These are phyloP conservation scores for Gambusia affinis DNA, from an alignment of 2,113 vertebrate species.

Conservation along the genomic window DNA sequence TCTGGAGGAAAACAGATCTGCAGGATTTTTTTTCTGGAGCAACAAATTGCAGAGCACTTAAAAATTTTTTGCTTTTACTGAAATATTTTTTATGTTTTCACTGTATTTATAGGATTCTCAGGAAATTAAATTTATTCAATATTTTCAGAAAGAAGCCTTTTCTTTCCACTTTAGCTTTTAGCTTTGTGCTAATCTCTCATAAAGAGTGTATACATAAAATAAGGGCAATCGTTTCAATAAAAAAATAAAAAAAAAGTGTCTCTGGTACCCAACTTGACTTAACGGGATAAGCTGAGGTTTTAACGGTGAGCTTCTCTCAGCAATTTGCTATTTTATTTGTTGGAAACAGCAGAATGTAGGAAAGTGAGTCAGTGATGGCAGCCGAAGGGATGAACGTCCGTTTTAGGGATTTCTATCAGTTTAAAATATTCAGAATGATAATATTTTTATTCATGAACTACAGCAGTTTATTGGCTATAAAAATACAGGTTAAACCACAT, in stretches of 20 bases:
- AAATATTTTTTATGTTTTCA: neutral
- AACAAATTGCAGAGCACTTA: neutral
- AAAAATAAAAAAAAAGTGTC: neutral
- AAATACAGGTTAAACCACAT: neutral
- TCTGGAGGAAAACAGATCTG: slow-evolving; percentile 4
- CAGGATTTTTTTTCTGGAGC: neutral
- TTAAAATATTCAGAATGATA: too few species aligned
- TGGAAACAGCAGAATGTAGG: neutral
- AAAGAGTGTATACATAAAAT: neutral
- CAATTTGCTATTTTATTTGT: neutral
- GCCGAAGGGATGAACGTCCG: too few species aligned
- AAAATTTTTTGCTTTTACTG: neutral
- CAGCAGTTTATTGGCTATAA: neutral
- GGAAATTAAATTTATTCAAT: neutral
- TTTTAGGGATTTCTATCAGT: too few species aligned
- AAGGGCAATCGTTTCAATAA: too few species aligned
- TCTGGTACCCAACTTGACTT: neutral
- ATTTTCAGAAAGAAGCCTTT: neutral
- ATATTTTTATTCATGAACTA: too few species aligned
- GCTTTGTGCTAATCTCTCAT: neutral
- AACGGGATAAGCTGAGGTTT: neutral
- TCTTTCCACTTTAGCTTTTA: neutral
- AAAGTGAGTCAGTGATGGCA: neutral
- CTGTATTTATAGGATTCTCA: neutral
- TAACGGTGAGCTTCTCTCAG: neutral